phyloP scores from a whole-genome alignment of 53 echinoderm and acorn worm species.

The Henricia sp. region DNA sequence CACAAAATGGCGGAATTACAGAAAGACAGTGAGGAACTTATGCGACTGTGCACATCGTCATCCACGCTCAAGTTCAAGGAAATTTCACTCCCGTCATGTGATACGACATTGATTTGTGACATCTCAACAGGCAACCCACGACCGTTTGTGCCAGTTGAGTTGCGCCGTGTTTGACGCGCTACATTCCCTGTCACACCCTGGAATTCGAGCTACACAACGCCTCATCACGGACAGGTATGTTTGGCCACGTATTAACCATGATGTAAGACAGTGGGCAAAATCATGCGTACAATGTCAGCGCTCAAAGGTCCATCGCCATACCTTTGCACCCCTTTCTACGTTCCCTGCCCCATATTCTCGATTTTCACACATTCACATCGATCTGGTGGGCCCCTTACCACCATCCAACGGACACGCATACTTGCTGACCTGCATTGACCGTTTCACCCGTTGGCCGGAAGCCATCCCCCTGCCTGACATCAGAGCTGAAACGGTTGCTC shows the following conservation, averaged over 20 bases:
- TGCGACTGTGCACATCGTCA: slow-evolving; percentile 13
- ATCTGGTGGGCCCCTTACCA: slow-evolving; percentile 8
- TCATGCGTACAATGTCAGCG: background rate
- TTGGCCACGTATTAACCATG: slow-evolving; percentile 18
- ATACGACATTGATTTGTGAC: slow-evolving; percentile 11
- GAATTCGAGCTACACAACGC: slow-evolving; percentile 56
- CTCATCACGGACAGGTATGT: slow-evolving; percentile 7
- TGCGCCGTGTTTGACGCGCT: slow-evolving; percentile 52
- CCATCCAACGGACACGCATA: background rate
- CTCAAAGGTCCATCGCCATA: slow-evolving; percentile 34
- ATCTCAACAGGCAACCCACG: slow-evolving; percentile 1
- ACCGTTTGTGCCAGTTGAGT: no score
- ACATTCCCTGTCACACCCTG: slow-evolving; percentile 73
- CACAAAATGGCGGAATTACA: background rate
- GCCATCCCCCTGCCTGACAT: slow-evolving; percentile 9
- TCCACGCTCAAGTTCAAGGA: slow-evolving; percentile 9
- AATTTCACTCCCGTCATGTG: background rate
- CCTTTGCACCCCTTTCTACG: slow-evolving; percentile 25
- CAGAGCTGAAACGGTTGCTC: slow-evolving; percentile 16
- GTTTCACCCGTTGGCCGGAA: slow-evolving; percentile 16
- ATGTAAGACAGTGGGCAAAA: slow-evolving; percentile 11
- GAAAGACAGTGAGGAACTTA: background rate
- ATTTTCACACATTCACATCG: slow-evolving; percentile 14
- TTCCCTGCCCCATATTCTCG: slow-evolving; percentile 12
- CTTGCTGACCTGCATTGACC: slow-evolving; percentile 31